These are phyloP conservation scores for Phortica variegata DNA, from an alignment of 1,140 invertebrate species.

Conservation along the genomic window DNA sequence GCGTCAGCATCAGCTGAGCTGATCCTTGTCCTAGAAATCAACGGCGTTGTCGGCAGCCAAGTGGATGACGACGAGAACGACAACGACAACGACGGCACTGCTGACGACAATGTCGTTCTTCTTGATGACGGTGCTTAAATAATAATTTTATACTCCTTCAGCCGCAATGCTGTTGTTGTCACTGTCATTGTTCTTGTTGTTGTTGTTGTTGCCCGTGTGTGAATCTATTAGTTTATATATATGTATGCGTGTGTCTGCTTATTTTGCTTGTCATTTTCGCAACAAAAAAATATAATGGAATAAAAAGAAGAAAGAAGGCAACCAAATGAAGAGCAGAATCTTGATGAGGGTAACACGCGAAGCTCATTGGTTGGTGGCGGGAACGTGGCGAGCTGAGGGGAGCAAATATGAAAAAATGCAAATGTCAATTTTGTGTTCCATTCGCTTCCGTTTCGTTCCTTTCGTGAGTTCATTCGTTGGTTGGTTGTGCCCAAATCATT, in stretches of 20 bases:
- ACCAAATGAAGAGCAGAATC: constrained; percentile 29
- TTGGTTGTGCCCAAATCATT: no score
- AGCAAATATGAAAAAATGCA: constrained; percentile 52
- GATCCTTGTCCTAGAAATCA: no score
- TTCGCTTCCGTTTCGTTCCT: constrained; percentile 2
- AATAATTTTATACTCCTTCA: constrained; percentile 48
- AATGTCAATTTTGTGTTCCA: constrained; percentile 23
- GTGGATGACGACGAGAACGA: no score
- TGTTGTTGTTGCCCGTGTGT: constrained; percentile 21
- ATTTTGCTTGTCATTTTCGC: constrained; percentile 39
- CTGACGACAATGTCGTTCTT: no score
- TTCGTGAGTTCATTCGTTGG: neutral
- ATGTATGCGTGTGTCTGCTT: constrained; percentile 13
- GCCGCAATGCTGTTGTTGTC: constrained; percentile 10
- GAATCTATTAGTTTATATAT: constrained; percentile 13
- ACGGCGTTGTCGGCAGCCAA: no score
- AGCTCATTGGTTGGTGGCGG: no score
- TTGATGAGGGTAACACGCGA: constrained; percentile 11
- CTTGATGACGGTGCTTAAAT: constrained; percentile 56
- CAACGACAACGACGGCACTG: no score
- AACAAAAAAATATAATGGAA: no score
- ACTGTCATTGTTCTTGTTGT: neutral
- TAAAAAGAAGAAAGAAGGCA: no score
- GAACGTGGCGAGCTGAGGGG: no score
- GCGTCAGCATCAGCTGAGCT: no score